Conservation (phyloP, 2,797 vertebrate species). For the Peromyscus nudipes region DNA sequence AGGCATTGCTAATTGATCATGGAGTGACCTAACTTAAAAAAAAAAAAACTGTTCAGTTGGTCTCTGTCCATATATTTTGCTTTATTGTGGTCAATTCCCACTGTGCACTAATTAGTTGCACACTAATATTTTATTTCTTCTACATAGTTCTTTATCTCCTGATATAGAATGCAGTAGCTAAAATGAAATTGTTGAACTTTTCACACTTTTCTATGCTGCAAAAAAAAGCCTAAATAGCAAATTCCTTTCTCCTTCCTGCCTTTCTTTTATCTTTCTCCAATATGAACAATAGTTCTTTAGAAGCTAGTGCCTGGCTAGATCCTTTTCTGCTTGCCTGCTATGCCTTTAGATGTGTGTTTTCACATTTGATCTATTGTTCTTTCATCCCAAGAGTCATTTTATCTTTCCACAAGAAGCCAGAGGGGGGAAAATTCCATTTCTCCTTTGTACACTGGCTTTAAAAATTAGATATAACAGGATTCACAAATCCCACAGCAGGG, state of each 20-base stretch:
- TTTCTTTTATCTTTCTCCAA: conserved; percentile 60
- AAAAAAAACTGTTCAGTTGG: neutral
- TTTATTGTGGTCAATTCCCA: neutral
- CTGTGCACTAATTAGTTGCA: neutral
- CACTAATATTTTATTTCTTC: neutral
- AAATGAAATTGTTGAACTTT: neutral
- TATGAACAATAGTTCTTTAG: conserved; percentile 41
- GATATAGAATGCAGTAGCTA: neutral
- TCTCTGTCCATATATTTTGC: neutral
- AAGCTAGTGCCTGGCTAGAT: conserved; percentile 34
- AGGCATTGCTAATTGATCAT: neutral
- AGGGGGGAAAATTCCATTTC: neutral
- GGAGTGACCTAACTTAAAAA: neutral
- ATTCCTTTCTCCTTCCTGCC: neutral
- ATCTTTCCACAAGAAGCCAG: conserved; percentile 39
- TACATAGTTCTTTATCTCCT: neutral
- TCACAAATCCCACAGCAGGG: conserved; percentile 48
- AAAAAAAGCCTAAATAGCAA: neutral
- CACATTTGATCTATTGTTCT: conserved; percentile 78
- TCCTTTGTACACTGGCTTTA: conserved; percentile 59
- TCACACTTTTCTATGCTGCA: neutral
- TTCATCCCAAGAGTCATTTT: conserved; percentile 70
- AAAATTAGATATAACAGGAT: conserved; percentile 70
- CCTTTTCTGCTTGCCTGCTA: conserved; percentile 46
- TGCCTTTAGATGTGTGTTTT: conserved; percentile 61